Percentiles rank a stretch among this genome's conserved stretches.
Evolutionary conservation across 2,888 invertebrate species (phyloP).

Genomic region (Leptinotarsa juncta): DNA sequence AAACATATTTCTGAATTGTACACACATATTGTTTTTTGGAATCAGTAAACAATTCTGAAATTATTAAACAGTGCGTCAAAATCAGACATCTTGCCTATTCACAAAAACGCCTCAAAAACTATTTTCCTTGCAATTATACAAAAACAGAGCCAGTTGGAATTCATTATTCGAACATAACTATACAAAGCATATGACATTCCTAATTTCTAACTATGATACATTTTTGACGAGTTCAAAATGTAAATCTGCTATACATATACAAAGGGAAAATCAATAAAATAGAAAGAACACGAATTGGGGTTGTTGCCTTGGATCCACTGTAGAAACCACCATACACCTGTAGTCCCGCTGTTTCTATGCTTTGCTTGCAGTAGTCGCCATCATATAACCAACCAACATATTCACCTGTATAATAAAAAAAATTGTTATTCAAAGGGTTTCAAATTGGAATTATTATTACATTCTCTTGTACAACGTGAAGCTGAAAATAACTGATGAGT

Average conservation of each 20-base stretch:
- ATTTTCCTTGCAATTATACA: no score
- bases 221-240: neutral
- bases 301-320: conserved; percentile 63
- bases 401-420: conserved; percentile 67
- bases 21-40: no score
- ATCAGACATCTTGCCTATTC: no score
- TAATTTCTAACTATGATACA: neutral
- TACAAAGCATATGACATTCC: neutral
- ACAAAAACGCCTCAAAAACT: no score
- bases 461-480: no score
- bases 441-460: no score
- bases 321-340: conserved; percentile 89
- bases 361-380: conserved; percentile 89
- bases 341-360: conserved; percentile 87
- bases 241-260: conserved; percentile 4
- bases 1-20: no score
- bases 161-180: neutral
- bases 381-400: conserved; percentile 91
- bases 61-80: no score
- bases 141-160: neutral
- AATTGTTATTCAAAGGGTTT: neutral
- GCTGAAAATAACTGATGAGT: no score
- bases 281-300: conserved; percentile 24
- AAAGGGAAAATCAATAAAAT: conserved; percentile 15
- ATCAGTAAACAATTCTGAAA: no score